phyloP scores from a whole-genome alignment of 37 sponge, comb jelly and placozoan genomes.

The Tethya wilhelma region DNA sequence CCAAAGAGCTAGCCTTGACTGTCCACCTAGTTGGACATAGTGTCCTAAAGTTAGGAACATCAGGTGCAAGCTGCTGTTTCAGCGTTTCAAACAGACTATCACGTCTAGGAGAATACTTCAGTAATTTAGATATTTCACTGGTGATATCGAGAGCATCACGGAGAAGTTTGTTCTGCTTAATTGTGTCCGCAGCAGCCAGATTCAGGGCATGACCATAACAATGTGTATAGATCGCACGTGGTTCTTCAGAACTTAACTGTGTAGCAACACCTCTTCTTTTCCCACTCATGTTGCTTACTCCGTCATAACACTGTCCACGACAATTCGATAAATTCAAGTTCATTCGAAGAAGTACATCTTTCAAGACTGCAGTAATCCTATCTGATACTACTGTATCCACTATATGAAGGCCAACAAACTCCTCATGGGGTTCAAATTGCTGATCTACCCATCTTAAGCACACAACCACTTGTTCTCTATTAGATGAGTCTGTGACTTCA shows the following conservation, averaged over 20 bases:
- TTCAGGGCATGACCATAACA: slow-evolving; percentile 64
- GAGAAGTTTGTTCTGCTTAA: slow-evolving; percentile 28
- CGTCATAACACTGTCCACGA: slow-evolving; percentile 61
- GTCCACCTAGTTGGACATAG: slow-evolving; percentile 63
- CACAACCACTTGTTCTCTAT: slow-evolving; percentile 52
- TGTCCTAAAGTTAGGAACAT: slow-evolving; percentile 44
- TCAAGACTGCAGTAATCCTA: slow-evolving; percentile 29
- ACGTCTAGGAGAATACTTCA: slow-evolving; percentile 51
- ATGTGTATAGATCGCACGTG: slow-evolving; percentile 47
- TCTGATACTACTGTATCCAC: slow-evolving; percentile 17
- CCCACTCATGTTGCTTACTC: slow-evolving; percentile 55
- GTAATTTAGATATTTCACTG: slow-evolving; percentile 59
- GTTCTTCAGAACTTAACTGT: slow-evolving; percentile 42
- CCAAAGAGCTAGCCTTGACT: slow-evolving; percentile 31
- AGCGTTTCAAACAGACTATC: slow-evolving; percentile 33
- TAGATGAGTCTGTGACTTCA: slow-evolving; percentile 45
- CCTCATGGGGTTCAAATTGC: slow-evolving; percentile 52
- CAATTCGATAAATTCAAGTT: slow-evolving; percentile 33
- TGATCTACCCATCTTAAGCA: slow-evolving; percentile 34
- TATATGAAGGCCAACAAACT: slow-evolving; percentile 42
- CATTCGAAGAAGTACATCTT: slow-evolving; percentile 42
- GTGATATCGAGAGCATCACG: slow-evolving; percentile 52
- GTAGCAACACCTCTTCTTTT: slow-evolving; percentile 36
- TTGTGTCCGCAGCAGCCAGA: slow-evolving; percentile 30
- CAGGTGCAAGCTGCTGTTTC: slow-evolving; percentile 39